Percentiles rank a stretch among this genome's conserved stretches.
phyloP scores from a whole-genome alignment of 2,113 vertebrate species.

The Corythaeola cristata region DNA sequence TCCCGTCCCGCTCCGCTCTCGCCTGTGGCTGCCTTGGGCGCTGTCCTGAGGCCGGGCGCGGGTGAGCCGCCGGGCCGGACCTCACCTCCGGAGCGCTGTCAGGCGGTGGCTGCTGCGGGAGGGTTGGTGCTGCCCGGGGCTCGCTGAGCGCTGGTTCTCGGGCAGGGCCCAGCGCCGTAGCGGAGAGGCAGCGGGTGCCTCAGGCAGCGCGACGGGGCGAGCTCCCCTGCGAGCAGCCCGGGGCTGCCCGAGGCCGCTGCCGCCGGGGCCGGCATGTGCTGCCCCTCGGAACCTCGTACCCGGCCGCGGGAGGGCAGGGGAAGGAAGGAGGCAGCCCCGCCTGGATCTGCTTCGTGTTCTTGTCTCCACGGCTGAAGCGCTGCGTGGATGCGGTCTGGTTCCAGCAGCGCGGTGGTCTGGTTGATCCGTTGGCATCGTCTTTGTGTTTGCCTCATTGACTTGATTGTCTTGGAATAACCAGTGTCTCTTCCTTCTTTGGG shows the following conservation, averaged over 20 bases:
- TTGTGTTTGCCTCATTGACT: not conserved
- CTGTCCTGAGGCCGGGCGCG: not conserved
- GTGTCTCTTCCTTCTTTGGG: not conserved
- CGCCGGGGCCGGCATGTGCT: not conserved
- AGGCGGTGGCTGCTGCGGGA: not conserved
- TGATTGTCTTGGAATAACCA: not conserved
- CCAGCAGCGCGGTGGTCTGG: rapidly evolving
- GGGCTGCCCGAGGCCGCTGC: not conserved
- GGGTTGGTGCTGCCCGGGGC: not conserved
- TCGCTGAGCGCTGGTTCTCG: no score
- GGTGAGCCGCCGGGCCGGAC: no score
- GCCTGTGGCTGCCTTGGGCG: not conserved
- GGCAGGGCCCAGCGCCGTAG: no score
- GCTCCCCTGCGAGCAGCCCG: not conserved
- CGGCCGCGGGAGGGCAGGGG: not conserved
- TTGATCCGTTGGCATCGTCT: not conserved
- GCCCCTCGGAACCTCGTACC: not conserved
- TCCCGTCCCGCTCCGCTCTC: not conserved
- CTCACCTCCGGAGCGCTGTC: not conserved
- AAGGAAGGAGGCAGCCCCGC: not conserved
- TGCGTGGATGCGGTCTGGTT: not conserved
- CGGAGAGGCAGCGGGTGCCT: not conserved
- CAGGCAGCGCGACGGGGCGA: not conserved
- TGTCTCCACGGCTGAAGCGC: not conserved
- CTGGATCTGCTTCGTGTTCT: not conserved